These are phyloP conservation scores for Platichthys stellatus DNA, from an alignment of 2,113 vertebrate genomes.

Conservation along the genomic window DNA sequence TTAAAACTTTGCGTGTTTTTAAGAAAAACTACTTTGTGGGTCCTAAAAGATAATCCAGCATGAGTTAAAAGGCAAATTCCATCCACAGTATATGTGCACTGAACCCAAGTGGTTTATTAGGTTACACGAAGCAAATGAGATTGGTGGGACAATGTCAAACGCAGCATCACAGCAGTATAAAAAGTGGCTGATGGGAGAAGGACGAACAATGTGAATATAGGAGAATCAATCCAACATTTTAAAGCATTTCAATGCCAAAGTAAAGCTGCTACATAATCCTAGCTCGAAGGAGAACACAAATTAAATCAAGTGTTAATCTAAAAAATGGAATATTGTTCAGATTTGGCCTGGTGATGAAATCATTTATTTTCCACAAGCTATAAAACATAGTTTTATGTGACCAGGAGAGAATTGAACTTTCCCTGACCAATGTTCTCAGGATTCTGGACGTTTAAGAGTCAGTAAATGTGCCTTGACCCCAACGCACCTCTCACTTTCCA, in stretches of 20 bases:
- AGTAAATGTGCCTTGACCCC: no score
- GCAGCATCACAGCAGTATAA: not conserved
- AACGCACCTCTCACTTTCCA: not conserved
- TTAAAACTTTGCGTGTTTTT: not conserved
- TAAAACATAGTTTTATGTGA: not conserved
- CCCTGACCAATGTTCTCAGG: not conserved
- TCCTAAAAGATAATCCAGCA: not conserved
- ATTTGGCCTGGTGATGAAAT: not conserved
- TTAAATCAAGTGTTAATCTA: not conserved
- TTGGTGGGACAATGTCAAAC: not conserved
- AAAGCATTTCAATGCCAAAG: not conserved
- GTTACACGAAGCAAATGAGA: not conserved
- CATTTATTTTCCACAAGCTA: not conserved
- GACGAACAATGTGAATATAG: not conserved
- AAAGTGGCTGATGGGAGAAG: not conserved
- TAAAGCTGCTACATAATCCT: not conserved
- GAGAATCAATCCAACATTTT: not conserved
- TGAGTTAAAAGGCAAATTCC: not conserved
- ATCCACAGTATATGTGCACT: not conserved
- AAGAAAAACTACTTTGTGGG: not conserved
- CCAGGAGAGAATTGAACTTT: not conserved
- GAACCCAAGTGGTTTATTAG: not conserved
- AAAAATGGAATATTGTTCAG: not conserved
- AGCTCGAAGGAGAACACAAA: not conserved
- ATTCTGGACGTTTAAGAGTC: not conserved